Conservation (phyloP, 53 echinoderm and acorn worm species). For the Antedon mediterranea region DNA sequence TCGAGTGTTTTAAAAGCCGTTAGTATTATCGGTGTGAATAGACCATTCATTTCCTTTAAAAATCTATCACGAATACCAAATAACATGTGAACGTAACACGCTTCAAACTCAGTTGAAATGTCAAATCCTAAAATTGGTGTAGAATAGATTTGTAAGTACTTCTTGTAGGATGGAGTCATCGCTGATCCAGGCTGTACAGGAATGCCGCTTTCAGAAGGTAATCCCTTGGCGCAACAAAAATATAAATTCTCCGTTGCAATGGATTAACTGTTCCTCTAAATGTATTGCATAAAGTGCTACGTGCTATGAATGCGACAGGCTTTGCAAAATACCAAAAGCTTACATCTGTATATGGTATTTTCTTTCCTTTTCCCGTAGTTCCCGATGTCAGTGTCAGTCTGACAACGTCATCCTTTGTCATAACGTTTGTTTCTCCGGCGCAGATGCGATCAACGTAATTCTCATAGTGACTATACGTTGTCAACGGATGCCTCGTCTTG, state of each 20-base stretch:
- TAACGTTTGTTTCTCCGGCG: conserved; percentile 44
- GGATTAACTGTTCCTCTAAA: conserved; percentile 8
- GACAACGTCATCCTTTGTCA: conserved; percentile 27
- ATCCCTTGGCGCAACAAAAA: conserved; percentile 19
- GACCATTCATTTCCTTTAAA: background rate
- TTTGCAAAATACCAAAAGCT: background rate
- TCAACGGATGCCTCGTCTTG: conserved; percentile 31
- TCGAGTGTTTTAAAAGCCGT: conserved; percentile 27
- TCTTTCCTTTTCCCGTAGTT: conserved; percentile 44
- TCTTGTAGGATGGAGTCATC: conserved; percentile 18
- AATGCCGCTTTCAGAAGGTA: conserved; percentile 5
- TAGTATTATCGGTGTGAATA: conserved; percentile 16
- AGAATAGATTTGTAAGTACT: conserved; percentile 3
- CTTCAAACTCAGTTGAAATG: conserved; percentile 20
- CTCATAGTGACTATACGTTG: conserved; percentile 36
- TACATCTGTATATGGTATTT: conserved; percentile 14
- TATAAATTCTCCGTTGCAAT: conserved; percentile 16
- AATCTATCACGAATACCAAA: conserved; percentile 48
- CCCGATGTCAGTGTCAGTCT: conserved; percentile 45
- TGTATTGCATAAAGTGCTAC: background rate
- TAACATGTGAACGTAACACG: conserved; percentile 46
- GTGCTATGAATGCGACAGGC: background rate
- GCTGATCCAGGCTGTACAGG: conserved; percentile 22
- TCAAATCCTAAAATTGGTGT: conserved; percentile 30
- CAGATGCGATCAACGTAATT: conserved; percentile 42